A percentile compares a stretch with the other conserved stretches of the same genome.
phyloP scores from a whole-genome alignment of 2,113 vertebrate genomes.

The Apteryx mantelli region DNA sequence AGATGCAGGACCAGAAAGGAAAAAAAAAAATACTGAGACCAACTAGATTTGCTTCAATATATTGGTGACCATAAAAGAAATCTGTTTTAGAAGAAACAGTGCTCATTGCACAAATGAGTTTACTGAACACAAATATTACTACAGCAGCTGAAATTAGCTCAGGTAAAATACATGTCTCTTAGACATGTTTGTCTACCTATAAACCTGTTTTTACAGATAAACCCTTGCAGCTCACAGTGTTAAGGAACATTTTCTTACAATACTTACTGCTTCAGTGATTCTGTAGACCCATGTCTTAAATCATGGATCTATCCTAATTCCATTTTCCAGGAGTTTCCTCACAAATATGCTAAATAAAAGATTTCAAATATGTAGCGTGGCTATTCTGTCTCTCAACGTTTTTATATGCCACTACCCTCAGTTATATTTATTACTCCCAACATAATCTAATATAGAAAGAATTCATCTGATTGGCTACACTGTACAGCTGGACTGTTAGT shows the following conservation, averaged over 20 bases:
- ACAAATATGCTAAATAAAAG: background rate
- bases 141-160: background rate
- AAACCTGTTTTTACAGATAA: background rate
- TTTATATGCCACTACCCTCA: conserved; percentile 50
- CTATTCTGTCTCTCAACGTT: conserved; percentile 18
- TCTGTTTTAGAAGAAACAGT: background rate
- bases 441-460: conserved; percentile 72
- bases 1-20: background rate
- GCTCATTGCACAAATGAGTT: background rate
- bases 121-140: background rate
- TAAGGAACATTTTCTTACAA: background rate
- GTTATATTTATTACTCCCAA: conserved; percentile 50
- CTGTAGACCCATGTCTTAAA: conserved; percentile 1
- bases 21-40: background rate
- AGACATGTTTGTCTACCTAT: background rate
- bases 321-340: background rate
- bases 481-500: background rate
- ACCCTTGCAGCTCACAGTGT: background rate
- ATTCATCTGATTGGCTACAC: conserved; percentile 57
- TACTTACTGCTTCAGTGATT: conserved; percentile 60
- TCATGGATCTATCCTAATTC: conserved; percentile 15
- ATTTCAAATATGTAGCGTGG: background rate
- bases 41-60: background rate
- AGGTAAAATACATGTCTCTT: background rate
- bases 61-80: background rate